Base-by-base conservation (phyloP, 2,113 vertebrate genomes). In the Trachemys scripta region DNA sequence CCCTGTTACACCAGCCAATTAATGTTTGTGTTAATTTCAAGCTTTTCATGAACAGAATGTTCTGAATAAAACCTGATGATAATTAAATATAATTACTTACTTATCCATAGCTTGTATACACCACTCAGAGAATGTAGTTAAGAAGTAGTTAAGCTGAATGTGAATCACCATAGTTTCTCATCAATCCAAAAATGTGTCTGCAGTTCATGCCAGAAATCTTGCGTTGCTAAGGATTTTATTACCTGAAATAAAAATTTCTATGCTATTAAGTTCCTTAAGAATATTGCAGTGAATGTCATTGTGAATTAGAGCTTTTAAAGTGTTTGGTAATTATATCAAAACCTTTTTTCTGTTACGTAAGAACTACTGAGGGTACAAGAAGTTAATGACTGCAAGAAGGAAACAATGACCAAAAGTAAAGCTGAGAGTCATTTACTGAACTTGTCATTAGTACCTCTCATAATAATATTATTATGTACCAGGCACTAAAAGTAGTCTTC, bases 161-260 rank as follows among this genome's bases (percentile, higher is more conserved):
- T 53, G 69, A 97, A 91, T 95, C 12, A 85, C 42, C 22, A n/a
- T 8, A 4, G 49, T 94, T 90, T 88, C 81, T 87, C 47, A 69
- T 95, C 89, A 96, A 54, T 59, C 57, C 47, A 93, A 97, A 95
- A 97, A 96, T 87, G 38, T 84, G 4, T 72, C 45, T 97, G 13
- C 69, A 86, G 35, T 89, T 91, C 19, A 84, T 54, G 76, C 49
- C 53, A 91, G 93, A 93, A 95, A 83, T 90, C 54, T 90, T 57
- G 93, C 2, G 1, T 47, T 95, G 56, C 75, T 89, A 87, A 89
- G 29, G 42, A 59, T 62, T 90, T 85, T 82, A 93, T 88, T 96
- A 87, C 56, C 49, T 86, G 62, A 90, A 88, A 97, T 35, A 19
- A 25, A 93, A 56, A 94, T 87, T n/a, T 50, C 0, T 0, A 92